A percentile compares a stretch with the other conserved stretches of the same genome.
These are phyloP conservation scores for Trichacis sp. DNA, from an alignment of 2,888 invertebrate genomes.

Conservation along the genomic window DNA sequence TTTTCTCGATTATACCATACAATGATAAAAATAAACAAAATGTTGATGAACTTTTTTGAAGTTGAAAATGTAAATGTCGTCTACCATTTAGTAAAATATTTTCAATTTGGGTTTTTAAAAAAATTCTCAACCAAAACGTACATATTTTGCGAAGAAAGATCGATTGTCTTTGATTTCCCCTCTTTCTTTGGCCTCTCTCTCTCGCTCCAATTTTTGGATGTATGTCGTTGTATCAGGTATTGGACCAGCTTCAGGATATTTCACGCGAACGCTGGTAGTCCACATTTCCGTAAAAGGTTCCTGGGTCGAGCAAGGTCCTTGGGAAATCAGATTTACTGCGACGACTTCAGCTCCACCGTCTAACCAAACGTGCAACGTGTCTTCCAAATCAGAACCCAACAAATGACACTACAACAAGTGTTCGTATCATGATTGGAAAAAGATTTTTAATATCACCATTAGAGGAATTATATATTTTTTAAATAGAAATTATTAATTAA, in stretches of 20 bases:
- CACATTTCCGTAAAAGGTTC: constrained; percentile 72
- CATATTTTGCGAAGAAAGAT: constrained; percentile 98
- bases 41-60: too few species aligned
- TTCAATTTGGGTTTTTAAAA: constrained; percentile 8
- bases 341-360: constrained; percentile 84
- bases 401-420: constrained; percentile 75
- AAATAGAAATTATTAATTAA: too few species aligned
- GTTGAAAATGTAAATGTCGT: too few species aligned
- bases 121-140: constrained; percentile 72
- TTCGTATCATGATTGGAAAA: constrained; percentile 2
- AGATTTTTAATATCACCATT: neutral
- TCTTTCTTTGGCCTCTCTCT: constrained; percentile 88
- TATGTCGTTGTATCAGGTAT: constrained; percentile 96
- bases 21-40: too few species aligned
- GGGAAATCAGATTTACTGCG: constrained; percentile 75
- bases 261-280: constrained; percentile 83
- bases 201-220: constrained; percentile 92
- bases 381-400: constrained; percentile 81
- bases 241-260: constrained; percentile 86
- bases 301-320: constrained; percentile 66
- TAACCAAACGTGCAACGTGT: constrained; percentile 83
- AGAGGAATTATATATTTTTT: too few species aligned
- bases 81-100: too few species aligned
- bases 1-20: too few species aligned
- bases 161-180: constrained; percentile 94